Base-by-base conservation (phyloP, 1,140 invertebrate genomes). In the Orius insidiosus region DNA sequence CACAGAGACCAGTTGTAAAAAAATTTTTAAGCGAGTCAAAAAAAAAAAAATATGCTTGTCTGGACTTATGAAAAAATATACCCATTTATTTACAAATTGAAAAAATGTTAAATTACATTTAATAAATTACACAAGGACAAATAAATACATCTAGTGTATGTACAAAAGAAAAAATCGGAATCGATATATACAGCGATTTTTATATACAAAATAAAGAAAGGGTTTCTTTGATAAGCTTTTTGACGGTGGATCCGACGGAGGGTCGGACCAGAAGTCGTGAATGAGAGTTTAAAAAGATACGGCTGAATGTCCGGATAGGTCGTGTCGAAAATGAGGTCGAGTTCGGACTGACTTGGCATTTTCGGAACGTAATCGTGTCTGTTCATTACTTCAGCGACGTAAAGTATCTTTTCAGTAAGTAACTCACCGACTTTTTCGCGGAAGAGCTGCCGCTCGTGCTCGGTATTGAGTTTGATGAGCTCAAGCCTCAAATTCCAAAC, bases 331-430 rank as follows among this genome's bases (percentile, higher is more conserved):
- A 96, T 81, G 38, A 89, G 69, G 64, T 94, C 89, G 37, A 95
- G 67, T 60, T 96, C 89, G 7, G 80, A 80, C 58, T 87, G 80
- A 58, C 78, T 84, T 39, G 92, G 92, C 74, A 92, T 90, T 65
- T 92, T 92, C 2, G 93, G 93, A 32, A 95, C 72, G 65, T 93
- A 96, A 57, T 96, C 87, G 61, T 92, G 83, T 34, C 83, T 71
- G 61, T 96, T 95, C 75, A 97, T 93, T 3, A 88, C 78, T 62
- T 95, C 87, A 0, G 88, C 85, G 55, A 98, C 88, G 55, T 87
- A 85, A 30, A 94, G 68, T 13, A 97, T 80, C 60, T 93, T 94
- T 52, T 96, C 92, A 19, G 86, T 79, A 1, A 98, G 64, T 51
- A 89, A 64, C 56, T 97, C 89, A 9, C 88, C 87, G 31, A 96